Conservation (phyloP, 1,140 invertebrate genomes). For the Leguminivora glycinivorella region DNA sequence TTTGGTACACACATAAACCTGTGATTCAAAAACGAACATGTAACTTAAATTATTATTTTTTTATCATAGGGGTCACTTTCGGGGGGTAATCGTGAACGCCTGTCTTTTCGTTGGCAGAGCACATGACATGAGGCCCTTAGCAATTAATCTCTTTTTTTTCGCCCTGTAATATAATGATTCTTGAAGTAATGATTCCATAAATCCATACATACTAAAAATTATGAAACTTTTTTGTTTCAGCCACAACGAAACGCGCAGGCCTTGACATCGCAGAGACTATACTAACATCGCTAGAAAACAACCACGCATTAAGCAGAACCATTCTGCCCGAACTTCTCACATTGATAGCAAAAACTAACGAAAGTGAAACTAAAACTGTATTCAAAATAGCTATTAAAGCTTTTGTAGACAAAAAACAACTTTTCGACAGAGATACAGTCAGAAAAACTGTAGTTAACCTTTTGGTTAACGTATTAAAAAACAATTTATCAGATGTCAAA, state of each 20-base stretch:
- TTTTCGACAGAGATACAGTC: constrained; percentile 34
- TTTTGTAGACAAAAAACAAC: constrained; percentile 40
- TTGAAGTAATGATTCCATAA: no score
- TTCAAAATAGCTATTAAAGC: constrained; percentile 35
- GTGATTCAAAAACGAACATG: no score
- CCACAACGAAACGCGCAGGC: constrained; percentile 29
- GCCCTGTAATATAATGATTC: no score
- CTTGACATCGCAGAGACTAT: constrained; percentile 39
- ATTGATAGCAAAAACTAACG: constrained; percentile 31
- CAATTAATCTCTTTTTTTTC: no score
- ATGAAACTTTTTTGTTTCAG: constrained; percentile 34
- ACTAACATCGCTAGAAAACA: constrained; percentile 36
- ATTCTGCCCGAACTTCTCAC: constrained; percentile 32
- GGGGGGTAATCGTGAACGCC: no score
- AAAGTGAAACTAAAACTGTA: constrained; percentile 8
- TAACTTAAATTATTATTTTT: no score
- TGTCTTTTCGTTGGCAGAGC: no score
- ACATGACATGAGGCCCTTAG: no score
- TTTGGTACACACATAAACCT: no score
- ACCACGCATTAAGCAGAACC: constrained; percentile 36
- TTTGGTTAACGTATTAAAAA: constrained; percentile 7
- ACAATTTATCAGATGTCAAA: background rate
- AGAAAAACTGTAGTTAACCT: background rate
- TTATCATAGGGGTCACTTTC: no score
- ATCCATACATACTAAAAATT: background rate